Conservation (phyloP, 2,113 vertebrate species). For the Nannospalax galili region DNA sequence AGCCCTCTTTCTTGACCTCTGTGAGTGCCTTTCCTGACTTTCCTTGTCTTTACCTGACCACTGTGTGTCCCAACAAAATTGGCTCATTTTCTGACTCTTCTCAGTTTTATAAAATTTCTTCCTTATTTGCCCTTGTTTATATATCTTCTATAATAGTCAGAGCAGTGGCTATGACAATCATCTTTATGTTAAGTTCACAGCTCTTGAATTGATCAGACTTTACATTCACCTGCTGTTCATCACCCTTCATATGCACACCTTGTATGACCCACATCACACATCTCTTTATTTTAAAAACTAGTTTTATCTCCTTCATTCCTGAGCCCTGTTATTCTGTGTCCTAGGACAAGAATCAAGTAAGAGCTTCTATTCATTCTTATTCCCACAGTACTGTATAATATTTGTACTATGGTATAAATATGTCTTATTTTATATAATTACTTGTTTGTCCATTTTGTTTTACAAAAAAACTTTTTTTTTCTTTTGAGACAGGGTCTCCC, state of each 20-base stretch:
- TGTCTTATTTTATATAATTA: conserved; percentile 25
- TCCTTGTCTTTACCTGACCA: not conserved
- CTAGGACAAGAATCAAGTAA: not conserved
- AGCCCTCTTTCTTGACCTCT: not conserved
- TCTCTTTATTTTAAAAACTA: conserved; percentile 2
- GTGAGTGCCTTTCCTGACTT: not conserved
- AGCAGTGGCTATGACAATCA: not conserved
- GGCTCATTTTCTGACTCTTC: not conserved
- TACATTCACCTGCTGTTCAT: not conserved
- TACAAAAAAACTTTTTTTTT: not conserved
- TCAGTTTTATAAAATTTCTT: not conserved
- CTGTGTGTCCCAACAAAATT: not conserved
- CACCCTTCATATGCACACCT: not conserved
- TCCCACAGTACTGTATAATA: not conserved
- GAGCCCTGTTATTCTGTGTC: conserved; percentile 5
- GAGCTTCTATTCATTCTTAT: not conserved
- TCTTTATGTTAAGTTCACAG: not conserved
- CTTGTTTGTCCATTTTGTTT: not conserved
- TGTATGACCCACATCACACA: not conserved
- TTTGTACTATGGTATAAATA: not conserved
- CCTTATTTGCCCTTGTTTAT: not conserved
- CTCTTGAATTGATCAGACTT: not conserved
- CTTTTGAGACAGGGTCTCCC: too few species aligned
- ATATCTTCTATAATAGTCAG: not conserved
- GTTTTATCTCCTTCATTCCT: conserved; percentile 1